Evolutionary conservation across 1,140 invertebrate genomes (phyloP).

Genomic region (Papilio glaucus): DNA sequence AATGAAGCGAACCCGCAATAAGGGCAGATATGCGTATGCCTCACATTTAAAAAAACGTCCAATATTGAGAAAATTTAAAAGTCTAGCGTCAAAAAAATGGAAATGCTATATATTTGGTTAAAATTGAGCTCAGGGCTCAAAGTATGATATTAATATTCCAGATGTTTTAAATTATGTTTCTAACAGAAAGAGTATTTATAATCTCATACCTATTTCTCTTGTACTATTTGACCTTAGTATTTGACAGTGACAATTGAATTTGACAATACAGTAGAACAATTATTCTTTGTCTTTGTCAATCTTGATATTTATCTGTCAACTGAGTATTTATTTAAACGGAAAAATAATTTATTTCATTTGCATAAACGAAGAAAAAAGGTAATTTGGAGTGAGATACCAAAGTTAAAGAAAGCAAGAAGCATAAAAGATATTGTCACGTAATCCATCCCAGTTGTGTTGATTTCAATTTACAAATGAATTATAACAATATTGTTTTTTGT

Average conservation of each 20-base stretch:
- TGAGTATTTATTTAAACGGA: constrained; percentile 5
- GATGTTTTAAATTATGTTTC: too few relatives aligned
- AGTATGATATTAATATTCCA: too few relatives aligned
- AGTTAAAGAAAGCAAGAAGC: not conserved
- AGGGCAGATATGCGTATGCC: too few relatives aligned
- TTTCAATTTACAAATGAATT: constrained; percentile 15
- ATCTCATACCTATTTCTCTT: too few relatives aligned
- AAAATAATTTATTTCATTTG: constrained; percentile 10
- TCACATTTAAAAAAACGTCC: too few relatives aligned
- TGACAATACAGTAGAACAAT: not conserved
- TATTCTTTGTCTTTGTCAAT: not conserved
- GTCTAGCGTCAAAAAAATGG: too few relatives aligned
- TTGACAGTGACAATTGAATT: constrained; percentile 27
- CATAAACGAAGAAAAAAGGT: constrained; percentile 45
- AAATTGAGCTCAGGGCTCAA: too few relatives aligned
- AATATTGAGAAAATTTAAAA: too few relatives aligned
- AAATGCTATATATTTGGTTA: too few relatives aligned
- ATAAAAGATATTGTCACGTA: not conserved
- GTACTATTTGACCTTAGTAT: not conserved
- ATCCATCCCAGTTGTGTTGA: not conserved
- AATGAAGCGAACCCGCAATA: too few relatives aligned
- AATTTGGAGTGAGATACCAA: constrained; percentile 37
- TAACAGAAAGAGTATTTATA: too few relatives aligned
- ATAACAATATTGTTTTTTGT: constrained; percentile 10
- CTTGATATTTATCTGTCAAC: constrained; percentile 11